Base-by-base conservation (phyloP, 2,888 invertebrate genomes). In the Morinoia aosen region DNA sequence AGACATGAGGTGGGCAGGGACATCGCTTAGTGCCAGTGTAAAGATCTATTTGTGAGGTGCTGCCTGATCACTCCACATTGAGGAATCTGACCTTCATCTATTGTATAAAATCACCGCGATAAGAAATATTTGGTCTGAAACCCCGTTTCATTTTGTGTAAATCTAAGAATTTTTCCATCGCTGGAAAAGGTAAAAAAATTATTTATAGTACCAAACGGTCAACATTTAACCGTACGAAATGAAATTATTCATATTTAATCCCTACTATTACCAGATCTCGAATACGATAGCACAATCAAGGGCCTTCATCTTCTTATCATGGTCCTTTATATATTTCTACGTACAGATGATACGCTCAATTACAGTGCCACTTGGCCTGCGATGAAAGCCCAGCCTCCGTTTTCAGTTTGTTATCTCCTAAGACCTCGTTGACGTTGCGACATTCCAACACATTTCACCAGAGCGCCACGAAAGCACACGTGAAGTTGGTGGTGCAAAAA, bases 401-500 rank as follows among this genome's bases (percentile, higher is more conserved):
- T 1, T 33, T 76, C 0, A 16, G 25, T 19, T 5, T 64, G 25
- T 76, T 76, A 10, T 76, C 33, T 33, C 76, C 76, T 61, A 16
- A 76, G 8, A 76, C 10, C 76, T 33, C 76, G 25, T 25, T 76
- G 19, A 33, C 76, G 19, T 33, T 8, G 33, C 33, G 33, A 76
- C 33, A 76, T 76, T 76, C 2, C 2, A 25, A 76, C 19, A 33
- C 25, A 76, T 76, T 76, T 25, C 25, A 8, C 19, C 95, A 95
- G 95, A 95, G 95, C 64, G 39, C 58, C 39, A 58, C 40, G 48
- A 16, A 16, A 7, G 57, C 11, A 0, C 95, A 95, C 64, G 95
- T 95, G 95, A 95, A 40, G 95, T 39, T 95, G 64, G 64, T n/a
- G 33, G 56, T 95, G 16, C 40, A n/a, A n/a, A 40, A 39, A 25